Base-by-base conservation (phyloP, 2,113 vertebrate species). In the Corythoichthys intestinalis region DNA sequence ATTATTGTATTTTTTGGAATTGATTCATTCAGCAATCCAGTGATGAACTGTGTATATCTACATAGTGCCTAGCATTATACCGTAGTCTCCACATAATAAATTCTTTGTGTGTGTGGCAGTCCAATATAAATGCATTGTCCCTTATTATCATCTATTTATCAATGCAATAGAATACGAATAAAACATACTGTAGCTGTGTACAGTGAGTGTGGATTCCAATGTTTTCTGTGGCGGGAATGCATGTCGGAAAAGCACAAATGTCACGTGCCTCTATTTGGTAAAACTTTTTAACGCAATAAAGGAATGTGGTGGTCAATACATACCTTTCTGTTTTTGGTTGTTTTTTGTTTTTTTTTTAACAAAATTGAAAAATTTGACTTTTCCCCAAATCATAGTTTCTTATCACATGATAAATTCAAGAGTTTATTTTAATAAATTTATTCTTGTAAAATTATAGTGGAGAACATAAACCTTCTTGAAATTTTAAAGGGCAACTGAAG, bases 121-220 rank as follows among this genome's bases (percentile, higher is more conserved):
- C 72, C 64, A 75, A 66, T 28, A 67, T 28, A 3, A 60, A n/a
- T 39, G 37, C 15, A 69, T 58, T 79, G 82, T 81, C 72, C 74
- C 46, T 70, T 85, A 70, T 79, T 28, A 28, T 28, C 82, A 2
- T 62, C 17, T 34, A 62, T 20, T 4, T 75, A 66, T 70, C 71
- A 62, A 69, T 78, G 80, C 82, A 83, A 81, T 79, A 81, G 41
- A 70, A 74, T 70, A n/a, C 59, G 62, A 73, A 83, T 76, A 12
- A 20, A 87, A 85, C 83, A 84, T 85, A 83, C 59, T 66, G 72
- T 72, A 74, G 82, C 79, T 85, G 70, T 83, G 58, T 86, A 81
- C 71, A 61, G 34, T 65, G 0, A 34, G 3, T 56, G 3, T 14
- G 49, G 70, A 57, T 70, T 61, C 49, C 37, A 39, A 64, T 75